Conservation (phyloP, 1,140 invertebrate genomes). For the Sitobion miscanthi region DNA sequence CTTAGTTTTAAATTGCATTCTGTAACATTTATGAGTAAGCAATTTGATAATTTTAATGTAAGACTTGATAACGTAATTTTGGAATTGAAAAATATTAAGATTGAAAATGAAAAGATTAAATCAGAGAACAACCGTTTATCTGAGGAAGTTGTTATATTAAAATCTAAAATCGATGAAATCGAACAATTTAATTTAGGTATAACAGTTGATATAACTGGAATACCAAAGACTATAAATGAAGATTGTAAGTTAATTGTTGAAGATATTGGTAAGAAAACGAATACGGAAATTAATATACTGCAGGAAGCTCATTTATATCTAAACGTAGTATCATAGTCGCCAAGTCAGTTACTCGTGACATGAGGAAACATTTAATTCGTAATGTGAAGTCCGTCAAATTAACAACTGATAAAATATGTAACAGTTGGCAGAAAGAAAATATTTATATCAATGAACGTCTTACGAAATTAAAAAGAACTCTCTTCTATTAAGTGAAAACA, state of each 20-base stretch:
- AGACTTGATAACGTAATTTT: neutral
- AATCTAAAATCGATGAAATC: too few relatives aligned
- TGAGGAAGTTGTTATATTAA: too few relatives aligned
- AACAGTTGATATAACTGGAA: too few relatives aligned
- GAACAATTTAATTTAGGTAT: too few relatives aligned
- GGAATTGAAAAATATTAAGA: neutral
- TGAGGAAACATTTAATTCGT: neutral
- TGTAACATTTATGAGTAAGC: neutral
- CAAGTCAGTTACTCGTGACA: neutral
- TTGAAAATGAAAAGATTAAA: neutral
- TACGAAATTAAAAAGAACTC: neutral
- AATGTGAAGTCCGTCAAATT: neutral
- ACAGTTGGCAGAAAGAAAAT: neutral
- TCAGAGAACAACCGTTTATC: neutral
- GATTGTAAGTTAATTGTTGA: neutral
- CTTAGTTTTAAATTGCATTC: neutral
- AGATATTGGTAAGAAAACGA: neutral
- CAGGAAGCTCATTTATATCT: neutral
- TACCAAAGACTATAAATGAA: too few relatives aligned
- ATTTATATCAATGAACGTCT: neutral
- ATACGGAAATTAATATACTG: neutral
- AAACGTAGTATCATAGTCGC: neutral
- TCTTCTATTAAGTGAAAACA: neutral
- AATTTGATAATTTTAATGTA: neutral
- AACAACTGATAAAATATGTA: neutral